Conservation (phyloP, 2,888 invertebrate species). For the Anticlea derivata region DNA sequence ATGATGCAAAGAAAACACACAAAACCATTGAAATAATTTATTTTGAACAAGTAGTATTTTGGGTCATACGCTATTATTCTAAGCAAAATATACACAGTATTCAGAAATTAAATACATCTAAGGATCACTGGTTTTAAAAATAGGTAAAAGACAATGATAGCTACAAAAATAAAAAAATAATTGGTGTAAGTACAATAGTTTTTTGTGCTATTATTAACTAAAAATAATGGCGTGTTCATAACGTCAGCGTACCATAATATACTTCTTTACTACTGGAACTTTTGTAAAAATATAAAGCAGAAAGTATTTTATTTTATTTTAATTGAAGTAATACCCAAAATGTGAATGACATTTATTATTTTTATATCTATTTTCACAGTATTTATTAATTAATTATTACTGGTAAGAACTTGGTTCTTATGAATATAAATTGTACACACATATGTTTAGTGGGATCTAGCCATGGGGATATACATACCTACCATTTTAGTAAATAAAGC, state of each 20-base stretch:
- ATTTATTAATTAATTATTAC: constrained; percentile 16
- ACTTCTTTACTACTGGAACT: background rate
- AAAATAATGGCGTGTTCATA: background rate
- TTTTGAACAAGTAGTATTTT: constrained; percentile 58
- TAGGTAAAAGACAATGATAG: constrained; percentile 27
- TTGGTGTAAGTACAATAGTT: constrained; percentile 29
- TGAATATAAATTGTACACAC: constrained; percentile 19
- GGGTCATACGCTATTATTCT: constrained; percentile 50
- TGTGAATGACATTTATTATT: constrained; percentile 11
- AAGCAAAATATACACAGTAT: constrained; percentile 65
- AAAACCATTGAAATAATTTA: constrained; percentile 55
- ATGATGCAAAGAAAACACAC: constrained; percentile 2
- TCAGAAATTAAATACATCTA: constrained; percentile 44
- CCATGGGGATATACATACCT: no score
- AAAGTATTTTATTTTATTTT: background rate
- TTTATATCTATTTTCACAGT: constrained; percentile 17
- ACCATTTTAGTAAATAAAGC: no score
- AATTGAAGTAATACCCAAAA: constrained; percentile 8
- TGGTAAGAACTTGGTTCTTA: constrained; percentile 26
- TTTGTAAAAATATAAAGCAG: background rate
- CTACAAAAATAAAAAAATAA: constrained; percentile 32
- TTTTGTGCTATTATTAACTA: constrained; percentile 27
- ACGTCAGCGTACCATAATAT: background rate
- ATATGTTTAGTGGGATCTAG: constrained; percentile 6
- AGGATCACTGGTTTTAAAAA: constrained; percentile 38